Evolutionary conservation across 2,113 vertebrate genomes (phyloP), one percentile per base, ranked within the genome.

Genomic region (Cettia cetti): DNA sequence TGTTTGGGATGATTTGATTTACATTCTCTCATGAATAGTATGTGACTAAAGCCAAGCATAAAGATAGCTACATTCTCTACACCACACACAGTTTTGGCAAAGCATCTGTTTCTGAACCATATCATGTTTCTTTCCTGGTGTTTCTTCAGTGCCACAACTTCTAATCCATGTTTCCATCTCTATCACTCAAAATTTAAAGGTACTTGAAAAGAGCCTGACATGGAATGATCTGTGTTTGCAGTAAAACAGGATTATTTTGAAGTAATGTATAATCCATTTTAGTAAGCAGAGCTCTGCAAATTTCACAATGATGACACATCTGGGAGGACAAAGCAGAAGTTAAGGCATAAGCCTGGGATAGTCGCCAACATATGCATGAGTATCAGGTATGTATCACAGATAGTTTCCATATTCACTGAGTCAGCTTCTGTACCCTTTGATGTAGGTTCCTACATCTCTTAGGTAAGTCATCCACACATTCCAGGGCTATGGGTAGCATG

Each of bases 281-380:
- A 44, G 65, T 37, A 54, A 86, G 75, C 49, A 90, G 28, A 33
- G 26, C 28, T 79, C 57, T 88, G 49, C 53, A 68, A 26, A 79
- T 90, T 88, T 90, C 66, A 45, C 71, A 52, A 0, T n/a, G 75
- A 72, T 80, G 89, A 90, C 89, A 82, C 71, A 90, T 80, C 44
- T 85, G 82, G 88, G 75, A 95, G 57, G 82, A 70, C 89, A 82
- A 91, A 91, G 92, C 85, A 85, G 57, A 84, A 85, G 19, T 79
- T 57, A 68, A 94, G 39, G 70, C 75, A 47, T n/a, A 85, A 80
- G 50, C 44, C 70, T 54, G n/a, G 76, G 57, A 53, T 11, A 35
- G 57, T 44, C 0, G 22, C 85, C 91, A 90, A 39, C 30, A 64
- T 8, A 68, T 13, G 19, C 35, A 27, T 6, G 39, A 85, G 35